phyloP scores from a whole-genome alignment of 1,140 invertebrate species.

The Papilio machaon region DNA sequence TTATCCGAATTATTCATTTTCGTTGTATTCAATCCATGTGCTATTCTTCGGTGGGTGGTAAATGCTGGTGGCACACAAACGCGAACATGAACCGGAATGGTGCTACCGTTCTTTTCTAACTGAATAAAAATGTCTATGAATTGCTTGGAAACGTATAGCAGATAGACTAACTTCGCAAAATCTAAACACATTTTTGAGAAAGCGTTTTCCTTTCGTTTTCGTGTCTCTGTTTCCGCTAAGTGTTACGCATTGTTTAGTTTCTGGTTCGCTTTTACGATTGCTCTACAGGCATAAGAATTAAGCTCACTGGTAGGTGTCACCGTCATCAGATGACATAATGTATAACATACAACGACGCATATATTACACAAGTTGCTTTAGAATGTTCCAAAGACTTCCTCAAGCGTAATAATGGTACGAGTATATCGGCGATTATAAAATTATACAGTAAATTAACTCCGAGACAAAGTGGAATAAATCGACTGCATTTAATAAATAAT shows the following conservation, averaged over 20 bases:
- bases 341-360: background rate
- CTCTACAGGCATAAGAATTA: background rate
- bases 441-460: constrained; percentile 14
- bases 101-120: too few relatives aligned
- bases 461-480: background rate
- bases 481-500: background rate
- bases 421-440: constrained; percentile 17
- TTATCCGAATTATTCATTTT: too few relatives aligned
- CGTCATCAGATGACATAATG: background rate
- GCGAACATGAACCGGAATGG: too few relatives aligned
- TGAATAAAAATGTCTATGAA: too few relatives aligned
- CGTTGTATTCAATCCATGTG: too few relatives aligned
- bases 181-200: background rate
- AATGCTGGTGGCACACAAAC: too few relatives aligned
- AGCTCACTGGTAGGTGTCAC: background rate
- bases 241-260: too few relatives aligned
- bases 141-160: too few relatives aligned
- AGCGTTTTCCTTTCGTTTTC: background rate
- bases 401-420: background rate
- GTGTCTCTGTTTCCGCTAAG: too few relatives aligned
- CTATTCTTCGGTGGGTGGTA: too few relatives aligned
- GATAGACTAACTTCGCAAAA: too few relatives aligned
- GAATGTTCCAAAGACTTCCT: constrained; percentile 20
- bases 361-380: background rate
- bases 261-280: background rate